Base-by-base conservation (phyloP, 2,888 invertebrate species). In the Orthonevra nobilis region DNA sequence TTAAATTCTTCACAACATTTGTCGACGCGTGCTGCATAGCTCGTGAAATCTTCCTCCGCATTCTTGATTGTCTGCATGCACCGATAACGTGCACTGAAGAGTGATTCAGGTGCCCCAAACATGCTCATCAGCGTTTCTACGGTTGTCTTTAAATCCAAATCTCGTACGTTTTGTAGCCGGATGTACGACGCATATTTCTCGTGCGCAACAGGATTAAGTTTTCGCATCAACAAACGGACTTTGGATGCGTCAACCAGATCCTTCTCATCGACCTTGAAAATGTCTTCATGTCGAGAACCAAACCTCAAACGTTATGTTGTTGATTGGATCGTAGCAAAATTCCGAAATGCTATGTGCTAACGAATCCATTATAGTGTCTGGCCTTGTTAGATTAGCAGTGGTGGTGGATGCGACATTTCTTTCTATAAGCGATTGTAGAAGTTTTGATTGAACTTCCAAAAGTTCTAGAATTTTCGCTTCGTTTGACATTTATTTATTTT, bases 11-110 rank as follows among this genome's bases (percentile, higher is more conserved):
- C 70, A 28, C 64, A 69, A 0, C 15, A 15, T 48, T 50, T 69
- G 14, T 79, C 79, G 5, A 72, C 50, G 9, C 10, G 6, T 7
- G 36, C 38, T 26, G 70, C 56, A 34, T 70, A 74, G 46, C 58
- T 34, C 1, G 70, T 44, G n/a, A 75, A 81, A 30, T 82, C 66
- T 14, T 30, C 52, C 2, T 23, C 6, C 10, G 56, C 5, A 0
- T 52, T 56, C 46, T 81, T 81, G 36, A 38, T 40, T 4, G 54
- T 1, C 32, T 81, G 48, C n/a, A 82, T 36, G 30, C 81, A 82
- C 9, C 73, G 46, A 30, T 46, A 81, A 14, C 72, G 14, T 2
- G 52, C 42, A 10, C 73, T 40, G 12, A 74, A 81, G n/a, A 66
- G 46, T 6, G 81, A 82, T 30, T 36, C 52, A 44, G 77, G 69